These are phyloP conservation scores for Venusia cambrica DNA, from an alignment of 2,888 invertebrate genomes.

Conservation along the genomic window DNA sequence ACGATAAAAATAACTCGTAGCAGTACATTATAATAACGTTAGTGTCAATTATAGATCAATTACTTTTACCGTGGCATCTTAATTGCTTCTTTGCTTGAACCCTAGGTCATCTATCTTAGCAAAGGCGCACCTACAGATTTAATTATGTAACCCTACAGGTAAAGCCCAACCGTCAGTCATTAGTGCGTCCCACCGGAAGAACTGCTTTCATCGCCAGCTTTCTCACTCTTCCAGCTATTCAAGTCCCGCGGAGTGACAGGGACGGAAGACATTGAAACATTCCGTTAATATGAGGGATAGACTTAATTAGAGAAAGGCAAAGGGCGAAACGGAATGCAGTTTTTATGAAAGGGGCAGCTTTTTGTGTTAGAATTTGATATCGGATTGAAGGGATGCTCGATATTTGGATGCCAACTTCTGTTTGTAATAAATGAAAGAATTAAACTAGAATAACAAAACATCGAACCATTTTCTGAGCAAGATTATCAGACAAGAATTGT, in stretches of 20 bases:
- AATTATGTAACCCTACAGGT: slow-evolving; percentile 15
- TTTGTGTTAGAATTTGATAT: slow-evolving; percentile 22
- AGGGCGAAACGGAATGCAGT: slow-evolving; percentile 26
- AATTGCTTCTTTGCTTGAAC: no score
- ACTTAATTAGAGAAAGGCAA: slow-evolving; percentile 27
- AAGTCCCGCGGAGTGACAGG: slow-evolving; percentile 14
- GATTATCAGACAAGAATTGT: no score
- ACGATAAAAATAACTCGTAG: no score
- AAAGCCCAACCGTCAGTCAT: slow-evolving; percentile 15
- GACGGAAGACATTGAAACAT: slow-evolving; percentile 17
- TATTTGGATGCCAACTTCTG: slow-evolving; percentile 3
- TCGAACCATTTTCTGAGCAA: no score
- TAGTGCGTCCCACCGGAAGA: slow-evolving; percentile 24
- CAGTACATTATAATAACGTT: no score
- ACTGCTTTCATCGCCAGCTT: slow-evolving; percentile 12
- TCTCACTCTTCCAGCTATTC: slow-evolving; percentile 22
- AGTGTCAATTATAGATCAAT: no score
- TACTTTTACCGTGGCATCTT: no score
- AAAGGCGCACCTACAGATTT: no score
- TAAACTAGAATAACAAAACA: not conserved
- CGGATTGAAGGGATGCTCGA: slow-evolving; percentile 10
- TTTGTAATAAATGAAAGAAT: slow-evolving; percentile 4
- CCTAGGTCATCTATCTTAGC: no score
- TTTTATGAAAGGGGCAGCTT: slow-evolving; percentile 24
- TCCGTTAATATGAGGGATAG: slow-evolving; percentile 22